These are phyloP conservation scores for Molossus alvarezi DNA, from an alignment of 2,797 vertebrate species.

Conservation along the genomic window DNA sequence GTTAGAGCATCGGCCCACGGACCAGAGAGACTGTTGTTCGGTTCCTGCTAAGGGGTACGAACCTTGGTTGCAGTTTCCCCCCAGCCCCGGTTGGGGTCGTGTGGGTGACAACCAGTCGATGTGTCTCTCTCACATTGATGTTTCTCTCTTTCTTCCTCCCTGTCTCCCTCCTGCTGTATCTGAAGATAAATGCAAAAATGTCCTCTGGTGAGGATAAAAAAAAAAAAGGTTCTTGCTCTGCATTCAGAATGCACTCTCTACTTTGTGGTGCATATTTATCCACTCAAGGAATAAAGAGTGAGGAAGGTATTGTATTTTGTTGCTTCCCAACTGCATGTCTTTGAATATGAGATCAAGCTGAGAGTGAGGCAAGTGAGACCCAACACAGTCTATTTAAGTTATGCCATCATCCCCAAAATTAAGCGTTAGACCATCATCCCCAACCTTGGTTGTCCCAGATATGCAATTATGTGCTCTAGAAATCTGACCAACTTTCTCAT, in stretches of 20 bases:
- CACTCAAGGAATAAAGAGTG: constrained; percentile 18
- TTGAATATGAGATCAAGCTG: constrained; percentile 29
- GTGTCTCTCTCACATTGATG: too few species aligned
- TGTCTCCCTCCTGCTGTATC: too few species aligned
- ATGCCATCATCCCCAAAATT: constrained; percentile 36
- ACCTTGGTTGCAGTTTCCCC: too few species aligned
- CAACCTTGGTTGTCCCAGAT: constrained; percentile 53
- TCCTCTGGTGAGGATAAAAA: too few species aligned
- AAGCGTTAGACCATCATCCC: constrained; percentile 28
- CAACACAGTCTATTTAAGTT: constrained; percentile 49
- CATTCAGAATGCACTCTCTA: constrained; percentile 3
- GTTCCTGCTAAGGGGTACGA: too few species aligned
- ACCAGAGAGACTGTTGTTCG: too few species aligned
- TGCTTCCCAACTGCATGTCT: neutral
- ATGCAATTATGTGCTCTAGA: constrained; percentile 39
- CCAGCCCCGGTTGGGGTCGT: too few species aligned
- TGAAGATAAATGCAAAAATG: too few species aligned
- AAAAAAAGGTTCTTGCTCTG: neutral
- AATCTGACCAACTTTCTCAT: constrained; percentile 39
- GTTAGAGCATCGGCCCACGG: too few species aligned
- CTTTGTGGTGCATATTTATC: constrained; percentile 1
- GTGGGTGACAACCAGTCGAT: too few species aligned
- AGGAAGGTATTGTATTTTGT: constrained; percentile 35
- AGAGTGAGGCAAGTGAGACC: constrained; percentile 19
- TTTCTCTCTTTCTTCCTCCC: too few species aligned